Evolutionary conservation across 2,888 invertebrate genomes (phyloP).

Genomic region (Nipponacmea schrenckii): DNA sequence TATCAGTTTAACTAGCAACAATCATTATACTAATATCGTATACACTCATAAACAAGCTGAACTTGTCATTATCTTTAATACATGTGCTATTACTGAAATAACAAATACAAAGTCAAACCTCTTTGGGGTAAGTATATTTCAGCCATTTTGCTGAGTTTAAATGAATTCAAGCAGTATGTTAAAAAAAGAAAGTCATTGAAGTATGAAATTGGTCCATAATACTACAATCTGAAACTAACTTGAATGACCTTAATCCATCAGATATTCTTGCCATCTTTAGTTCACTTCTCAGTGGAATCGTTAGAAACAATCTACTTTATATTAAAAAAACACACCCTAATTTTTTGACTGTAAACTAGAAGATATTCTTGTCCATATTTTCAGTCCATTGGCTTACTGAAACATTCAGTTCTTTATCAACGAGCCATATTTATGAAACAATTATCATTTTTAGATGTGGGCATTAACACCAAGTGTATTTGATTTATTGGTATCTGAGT

Average conservation of each 20-base stretch:
- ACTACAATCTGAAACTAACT: background rate
- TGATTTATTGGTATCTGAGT: slow-evolving; percentile 81
- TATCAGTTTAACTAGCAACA: slow-evolving; percentile 42
- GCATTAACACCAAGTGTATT: slow-evolving; percentile 90
- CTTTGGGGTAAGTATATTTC: slow-evolving; percentile 74
- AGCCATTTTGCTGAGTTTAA: background rate
- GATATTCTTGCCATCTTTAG: too few relatives aligned
- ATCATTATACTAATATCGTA: slow-evolving; percentile 45
- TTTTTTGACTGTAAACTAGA: too few relatives aligned
- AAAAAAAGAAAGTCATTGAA: background rate
- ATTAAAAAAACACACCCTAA: too few relatives aligned
- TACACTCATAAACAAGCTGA: slow-evolving; percentile 74
- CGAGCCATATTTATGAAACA: too few relatives aligned
- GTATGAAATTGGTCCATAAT: background rate
- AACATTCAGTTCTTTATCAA: too few relatives aligned
- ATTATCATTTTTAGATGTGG: slow-evolving; percentile 84
- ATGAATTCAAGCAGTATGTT: too few relatives aligned
- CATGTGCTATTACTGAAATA: slow-evolving; percentile 84
- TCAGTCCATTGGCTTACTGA: too few relatives aligned
- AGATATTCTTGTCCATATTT: too few relatives aligned
- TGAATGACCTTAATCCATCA: background rate
- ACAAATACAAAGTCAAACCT: slow-evolving; percentile 90
- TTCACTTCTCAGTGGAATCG: too few relatives aligned
- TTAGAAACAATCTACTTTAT: too few relatives aligned
- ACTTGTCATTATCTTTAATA: slow-evolving; percentile 79